Evolutionary conservation across 2,113 vertebrate genomes (phyloP).

Genomic region (Apodemus speciosus): DNA sequence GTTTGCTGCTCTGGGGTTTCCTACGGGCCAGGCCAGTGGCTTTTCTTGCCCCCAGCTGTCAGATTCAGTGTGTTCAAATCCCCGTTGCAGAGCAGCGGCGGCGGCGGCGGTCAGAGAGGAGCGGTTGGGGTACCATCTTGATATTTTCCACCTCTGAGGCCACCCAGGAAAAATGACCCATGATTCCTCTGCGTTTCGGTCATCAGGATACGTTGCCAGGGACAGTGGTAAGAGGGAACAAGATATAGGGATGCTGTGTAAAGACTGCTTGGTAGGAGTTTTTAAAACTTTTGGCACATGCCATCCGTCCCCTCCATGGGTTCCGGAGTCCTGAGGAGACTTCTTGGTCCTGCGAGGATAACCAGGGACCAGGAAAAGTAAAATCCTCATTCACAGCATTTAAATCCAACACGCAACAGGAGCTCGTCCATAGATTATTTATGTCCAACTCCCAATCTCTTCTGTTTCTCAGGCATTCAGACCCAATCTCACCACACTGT

Average conservation of each 20-base stretch:
- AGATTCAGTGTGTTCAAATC: not conserved
- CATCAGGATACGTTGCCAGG: not conserved
- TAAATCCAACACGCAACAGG: not conserved
- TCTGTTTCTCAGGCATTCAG: not conserved
- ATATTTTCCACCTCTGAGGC: not conserved
- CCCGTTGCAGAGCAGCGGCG: not conserved
- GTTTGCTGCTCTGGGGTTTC: not conserved
- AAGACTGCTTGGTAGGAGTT: not conserved
- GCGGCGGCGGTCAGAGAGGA: not conserved
- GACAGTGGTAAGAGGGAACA: fast-evolving
- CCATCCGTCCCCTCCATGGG: not conserved
- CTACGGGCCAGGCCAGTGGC: not conserved
- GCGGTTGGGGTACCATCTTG: not conserved
- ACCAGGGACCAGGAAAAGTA: not conserved
- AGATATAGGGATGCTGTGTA: not conserved
- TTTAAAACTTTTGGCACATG: fast-evolving
- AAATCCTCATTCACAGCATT: conserved; percentile 22
- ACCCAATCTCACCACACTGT: not conserved
- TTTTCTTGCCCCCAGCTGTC: not conserved
- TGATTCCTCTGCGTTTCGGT: not conserved
- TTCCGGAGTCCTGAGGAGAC: not conserved
- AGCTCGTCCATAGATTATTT: not conserved
- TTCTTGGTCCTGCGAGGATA: not conserved
- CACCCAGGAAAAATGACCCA: not conserved
- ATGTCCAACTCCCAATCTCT: not conserved